These are phyloP conservation scores for Actias luna DNA, from an alignment of 2,888 invertebrate genomes.

Conservation along the genomic window DNA sequence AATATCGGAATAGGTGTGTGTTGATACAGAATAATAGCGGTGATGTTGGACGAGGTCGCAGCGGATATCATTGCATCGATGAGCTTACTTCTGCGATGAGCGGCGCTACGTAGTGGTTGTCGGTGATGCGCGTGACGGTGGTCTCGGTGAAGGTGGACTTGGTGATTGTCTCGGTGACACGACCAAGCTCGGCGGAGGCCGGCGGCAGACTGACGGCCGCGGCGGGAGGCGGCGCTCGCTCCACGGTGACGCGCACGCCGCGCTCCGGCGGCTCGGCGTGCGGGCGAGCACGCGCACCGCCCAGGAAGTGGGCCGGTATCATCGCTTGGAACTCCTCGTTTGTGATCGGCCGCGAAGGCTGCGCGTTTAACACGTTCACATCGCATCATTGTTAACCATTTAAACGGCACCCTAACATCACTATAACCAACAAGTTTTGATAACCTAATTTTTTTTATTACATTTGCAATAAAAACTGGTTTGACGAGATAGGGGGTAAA, in stretches of 20 bases:
- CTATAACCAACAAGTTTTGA: too few relatives aligned
- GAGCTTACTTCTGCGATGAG: slow-evolving; percentile 93
- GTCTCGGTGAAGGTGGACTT: slow-evolving; percentile 98
- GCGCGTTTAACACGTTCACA: slow-evolving; percentile 80
- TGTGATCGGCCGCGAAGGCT: slow-evolving; percentile 92
- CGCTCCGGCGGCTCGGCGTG: slow-evolving; percentile 58
- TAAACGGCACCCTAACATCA: background rate
- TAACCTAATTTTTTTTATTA: too few relatives aligned
- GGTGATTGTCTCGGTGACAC: slow-evolving; percentile 96
- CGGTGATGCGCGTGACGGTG: slow-evolving; percentile 95
- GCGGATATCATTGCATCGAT: slow-evolving; percentile 16
- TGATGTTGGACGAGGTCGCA: background rate
- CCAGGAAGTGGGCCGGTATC: slow-evolving; percentile 95
- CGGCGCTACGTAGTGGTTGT: slow-evolving; percentile 93
- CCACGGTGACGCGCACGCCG: slow-evolving; percentile 92
- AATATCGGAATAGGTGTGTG: background rate
- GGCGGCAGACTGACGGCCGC: slow-evolving; percentile 89
- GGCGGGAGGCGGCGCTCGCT: slow-evolving; percentile 81
- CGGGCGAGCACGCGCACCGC: slow-evolving; percentile 51
- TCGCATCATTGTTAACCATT: slow-evolving; percentile 48
- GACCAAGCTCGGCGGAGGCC: slow-evolving; percentile 91
- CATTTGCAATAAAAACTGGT: too few relatives aligned
- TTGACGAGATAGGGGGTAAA: too few relatives aligned
- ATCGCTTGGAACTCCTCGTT: slow-evolving; percentile 97
- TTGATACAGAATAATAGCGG: background rate